phyloP scores from a whole-genome alignment of 2,888 invertebrate genomes.

The Mimachlamys varia region DNA sequence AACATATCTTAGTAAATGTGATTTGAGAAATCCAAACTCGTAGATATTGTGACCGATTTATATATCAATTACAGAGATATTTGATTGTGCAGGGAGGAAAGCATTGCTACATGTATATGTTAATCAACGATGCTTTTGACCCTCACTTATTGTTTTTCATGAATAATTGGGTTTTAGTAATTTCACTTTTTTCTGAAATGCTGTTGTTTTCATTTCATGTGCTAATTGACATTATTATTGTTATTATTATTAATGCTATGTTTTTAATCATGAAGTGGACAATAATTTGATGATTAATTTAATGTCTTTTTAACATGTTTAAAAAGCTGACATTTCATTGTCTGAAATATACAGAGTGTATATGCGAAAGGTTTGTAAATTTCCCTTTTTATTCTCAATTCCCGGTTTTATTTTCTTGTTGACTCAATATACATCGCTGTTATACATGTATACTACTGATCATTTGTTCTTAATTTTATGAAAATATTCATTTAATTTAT shows the following conservation, averaged over 20 bases:
- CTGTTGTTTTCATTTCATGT: background rate
- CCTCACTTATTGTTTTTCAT: background rate
- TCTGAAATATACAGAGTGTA: background rate
- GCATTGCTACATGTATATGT: background rate
- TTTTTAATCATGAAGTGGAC: background rate
- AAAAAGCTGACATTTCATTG: background rate
- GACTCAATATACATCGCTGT: background rate
- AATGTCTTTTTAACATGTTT: background rate
- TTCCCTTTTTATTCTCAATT: slow-evolving; percentile 28
- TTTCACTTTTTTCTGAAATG: background rate
- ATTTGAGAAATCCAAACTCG: background rate
- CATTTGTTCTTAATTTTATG: background rate
- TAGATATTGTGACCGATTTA: slow-evolving; percentile 9
- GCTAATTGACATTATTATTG: background rate
- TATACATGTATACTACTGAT: background rate
- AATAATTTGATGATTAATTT: background rate
- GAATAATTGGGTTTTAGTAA: background rate
- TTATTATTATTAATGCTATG: too few species aligned
- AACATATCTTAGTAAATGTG: slow-evolving; percentile 28
- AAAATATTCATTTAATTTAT: background rate
- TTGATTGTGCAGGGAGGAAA: background rate
- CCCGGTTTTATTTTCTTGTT: slow-evolving; percentile 19
- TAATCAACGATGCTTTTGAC: background rate
- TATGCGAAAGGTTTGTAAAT: background rate
- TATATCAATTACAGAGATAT: background rate